Base-by-base conservation (phyloP, 2,113 vertebrate genomes). In the Phasianus colchicus region DNA sequence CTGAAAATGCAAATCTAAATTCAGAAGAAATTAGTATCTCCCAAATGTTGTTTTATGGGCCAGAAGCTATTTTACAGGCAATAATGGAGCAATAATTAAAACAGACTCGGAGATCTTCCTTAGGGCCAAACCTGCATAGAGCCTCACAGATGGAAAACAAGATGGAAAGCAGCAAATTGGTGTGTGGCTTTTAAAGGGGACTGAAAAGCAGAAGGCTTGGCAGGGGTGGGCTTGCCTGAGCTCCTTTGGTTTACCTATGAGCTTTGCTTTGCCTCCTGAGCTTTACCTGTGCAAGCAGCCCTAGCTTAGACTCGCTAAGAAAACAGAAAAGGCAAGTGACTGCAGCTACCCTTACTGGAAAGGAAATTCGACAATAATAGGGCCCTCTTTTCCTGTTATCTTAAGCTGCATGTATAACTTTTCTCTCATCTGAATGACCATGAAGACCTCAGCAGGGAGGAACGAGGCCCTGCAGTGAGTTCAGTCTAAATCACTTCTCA, bases 1-100 rank as follows among this genome's bases (percentile, higher is more conserved):
- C 65, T 24, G 80, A 95, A 89, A 74, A 55, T 76, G 87, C 48
- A 82, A 83, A 83, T 88, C 79, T 70, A 80, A 89, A 91, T 52
- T 75, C 70, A 92, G 75, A 86, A 90, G 67, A 92, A 95, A 69
- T 2, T 6, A 13, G 4, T 70, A 65, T 65, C 29, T 75, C 63
- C 50, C 86, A 88, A 80, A 88, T 73, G 93, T 42, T 40, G 25
- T 72, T 82, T 50, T n/a, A 40, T 57, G 65, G 74, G 77, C 71
- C 11, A 19, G 83, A 90, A 78, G 79, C 85, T 77, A 78, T 81
- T 92, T 45, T 79, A 76, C 45, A 57, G 67, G 6, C 42, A 52
- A 40, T 50, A 65, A 83, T 54, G 32, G 64, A 72, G 40, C 67
- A 64, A 82, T 71, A 60, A 89, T 45, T 92, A 74, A 74, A 96